Conservation (phyloP, 2,113 vertebrate species). For the Stercorarius parasiticus region DNA sequence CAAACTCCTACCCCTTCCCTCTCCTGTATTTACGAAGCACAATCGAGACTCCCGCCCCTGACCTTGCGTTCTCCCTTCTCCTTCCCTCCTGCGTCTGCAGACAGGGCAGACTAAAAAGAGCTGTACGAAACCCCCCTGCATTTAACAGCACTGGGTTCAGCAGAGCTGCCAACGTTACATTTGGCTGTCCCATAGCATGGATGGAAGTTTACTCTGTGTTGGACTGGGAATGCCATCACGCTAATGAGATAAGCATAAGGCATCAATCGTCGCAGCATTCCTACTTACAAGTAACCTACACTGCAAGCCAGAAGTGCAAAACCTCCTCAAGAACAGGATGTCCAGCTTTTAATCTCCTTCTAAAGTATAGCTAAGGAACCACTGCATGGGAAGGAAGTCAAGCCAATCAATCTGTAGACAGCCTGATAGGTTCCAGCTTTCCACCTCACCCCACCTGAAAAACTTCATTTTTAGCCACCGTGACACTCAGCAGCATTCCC, state of each 20-base stretch:
- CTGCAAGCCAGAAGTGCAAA: background rate
- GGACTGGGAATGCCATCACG: background rate
- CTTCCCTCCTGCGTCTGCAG: background rate
- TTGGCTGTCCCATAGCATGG: background rate
- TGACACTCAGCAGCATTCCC: background rate
- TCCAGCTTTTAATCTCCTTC: background rate
- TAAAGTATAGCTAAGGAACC: background rate
- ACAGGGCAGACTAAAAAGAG: background rate
- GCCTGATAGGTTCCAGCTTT: background rate
- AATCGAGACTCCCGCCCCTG: accelerated
- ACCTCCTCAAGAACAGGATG: background rate
- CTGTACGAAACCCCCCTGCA: background rate
- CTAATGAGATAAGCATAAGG: background rate
- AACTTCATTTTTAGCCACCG: background rate
- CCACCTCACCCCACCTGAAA: background rate
- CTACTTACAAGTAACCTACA: background rate
- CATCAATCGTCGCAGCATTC: background rate
- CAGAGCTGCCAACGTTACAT: background rate
- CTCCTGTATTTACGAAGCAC: accelerated
- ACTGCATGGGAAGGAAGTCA: background rate
- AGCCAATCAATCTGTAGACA: background rate
- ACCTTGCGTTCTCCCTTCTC: no score
- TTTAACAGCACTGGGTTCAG: background rate
- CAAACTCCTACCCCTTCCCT: background rate
- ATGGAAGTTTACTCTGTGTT: background rate